Base-by-base conservation (phyloP, 2,113 vertebrate genomes). In the Bubo blakistoni region DNA sequence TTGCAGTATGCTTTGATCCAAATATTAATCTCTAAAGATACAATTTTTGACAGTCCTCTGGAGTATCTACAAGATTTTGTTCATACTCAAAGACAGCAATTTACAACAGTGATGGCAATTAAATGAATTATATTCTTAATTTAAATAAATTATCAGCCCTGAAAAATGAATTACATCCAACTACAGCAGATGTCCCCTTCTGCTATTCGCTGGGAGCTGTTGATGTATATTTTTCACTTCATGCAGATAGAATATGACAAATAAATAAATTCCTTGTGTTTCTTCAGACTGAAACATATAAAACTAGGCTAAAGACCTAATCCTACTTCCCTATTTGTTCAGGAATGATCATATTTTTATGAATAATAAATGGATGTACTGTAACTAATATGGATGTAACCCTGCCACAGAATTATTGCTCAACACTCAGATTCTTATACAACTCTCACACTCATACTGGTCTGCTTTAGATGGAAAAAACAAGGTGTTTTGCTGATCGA, bases 131-230 rank as follows among this genome's bases (percentile, higher is more conserved):
- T 51, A 61, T 58, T 65, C 21, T 76, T 91, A 7, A 76, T 44
- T 85, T 95, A 77, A 96, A 85, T 76, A 94, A 87, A 86, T 91
- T 34, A 89, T 22, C 30, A 82, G 24, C 27, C 13, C 40, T 92
- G 51, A 83, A 93, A 91, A 79, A 86, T n/a, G 9, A 25, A 77
- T n/a, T 79, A 29, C 15, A 78, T 42, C 25, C 34, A 77, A 62
- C 58, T 82, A 42, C 3, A 4, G 44, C 0, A 0, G 34, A 57
- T 6, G 40, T 44, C 70, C 94, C 73, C 20, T 34, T 87, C 57
- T 4, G 7, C 44, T 85, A 29, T 38, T 78, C 47, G 81, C 46
- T 13, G 30, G 38, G 22, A 73, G 25, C 29, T 57, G 12, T 81
- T 51, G 79, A 42, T 7, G 3, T 20, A 12, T 2, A 4, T 11